Percentiles rank a stretch among this genome's conserved stretches.
phyloP scores from a whole-genome alignment of 1,140 invertebrate species.

The Drosophila kohkoa region DNA sequence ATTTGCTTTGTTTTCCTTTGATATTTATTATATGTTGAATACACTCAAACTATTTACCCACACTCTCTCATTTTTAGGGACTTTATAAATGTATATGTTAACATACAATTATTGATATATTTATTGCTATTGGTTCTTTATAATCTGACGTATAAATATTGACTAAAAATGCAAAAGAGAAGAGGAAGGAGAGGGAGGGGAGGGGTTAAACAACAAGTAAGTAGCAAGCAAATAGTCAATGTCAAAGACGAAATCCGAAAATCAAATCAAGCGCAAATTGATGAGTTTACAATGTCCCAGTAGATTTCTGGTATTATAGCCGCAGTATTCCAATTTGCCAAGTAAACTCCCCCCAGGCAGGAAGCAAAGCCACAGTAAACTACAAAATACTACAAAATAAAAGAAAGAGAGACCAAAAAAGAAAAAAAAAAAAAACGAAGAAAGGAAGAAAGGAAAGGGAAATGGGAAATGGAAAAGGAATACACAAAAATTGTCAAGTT shows the following conservation, averaged over 20 bases:
- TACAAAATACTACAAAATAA: not conserved
- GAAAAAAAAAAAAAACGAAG: not conserved
- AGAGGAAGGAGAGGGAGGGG: not conserved
- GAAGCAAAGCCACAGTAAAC: not conserved
- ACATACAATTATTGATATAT: not conserved
- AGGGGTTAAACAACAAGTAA: slow-evolving; percentile 4
- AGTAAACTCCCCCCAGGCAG: not conserved
- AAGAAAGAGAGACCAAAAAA: not conserved
- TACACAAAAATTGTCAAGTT: slow-evolving; percentile 17
- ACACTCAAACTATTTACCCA: not conserved
- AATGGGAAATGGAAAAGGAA: not conserved
- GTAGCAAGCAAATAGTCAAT: slow-evolving; percentile 8
- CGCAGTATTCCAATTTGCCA: slow-evolving; percentile 54
- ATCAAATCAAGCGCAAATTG: slow-evolving; percentile 50
- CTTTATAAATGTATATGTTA: not conserved
- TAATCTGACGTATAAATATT: not conserved
- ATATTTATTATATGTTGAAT: too few species aligned
- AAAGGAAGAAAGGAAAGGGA: not conserved
- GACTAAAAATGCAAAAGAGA: not conserved
- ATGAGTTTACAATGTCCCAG: slow-evolving; percentile 55
- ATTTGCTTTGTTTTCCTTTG: too few species aligned
- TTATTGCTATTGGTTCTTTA: not conserved
- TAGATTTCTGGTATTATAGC: slow-evolving; percentile 45
- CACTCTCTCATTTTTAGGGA: not conserved
- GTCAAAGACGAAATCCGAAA: slow-evolving; percentile 23